Evolutionary conservation across 2,113 vertebrate genomes (phyloP).

Genomic region (Etheostoma cragini): DNA sequence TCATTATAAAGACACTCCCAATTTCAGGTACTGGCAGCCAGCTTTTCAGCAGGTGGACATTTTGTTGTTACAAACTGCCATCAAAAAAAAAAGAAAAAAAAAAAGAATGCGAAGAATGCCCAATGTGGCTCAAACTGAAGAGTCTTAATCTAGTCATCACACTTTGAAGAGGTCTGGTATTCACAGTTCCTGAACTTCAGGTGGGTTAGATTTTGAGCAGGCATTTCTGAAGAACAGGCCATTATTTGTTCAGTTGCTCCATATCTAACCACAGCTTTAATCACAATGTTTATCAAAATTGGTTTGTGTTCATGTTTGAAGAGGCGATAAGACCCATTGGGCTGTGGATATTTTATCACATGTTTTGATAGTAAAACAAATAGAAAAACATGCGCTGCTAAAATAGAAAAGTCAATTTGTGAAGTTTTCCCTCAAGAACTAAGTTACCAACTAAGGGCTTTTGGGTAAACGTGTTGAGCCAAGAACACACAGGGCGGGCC

Average conservation of each 20-base stretch:
- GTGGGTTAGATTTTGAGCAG: background rate
- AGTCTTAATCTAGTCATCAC: background rate
- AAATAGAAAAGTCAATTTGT: background rate
- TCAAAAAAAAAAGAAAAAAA: background rate
- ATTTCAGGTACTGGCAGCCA: slow-evolving; percentile 13
- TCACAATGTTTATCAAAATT: slow-evolving; percentile 51
- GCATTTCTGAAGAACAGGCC: slow-evolving; percentile 3
- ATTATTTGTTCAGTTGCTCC: slow-evolving; percentile 35
- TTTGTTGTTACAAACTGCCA: background rate
- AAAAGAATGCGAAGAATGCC: slow-evolving; percentile 16
- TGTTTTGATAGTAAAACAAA: slow-evolving; percentile 7
- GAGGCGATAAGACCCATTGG: slow-evolving; percentile 59
- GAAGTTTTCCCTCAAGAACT: background rate
- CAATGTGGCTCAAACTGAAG: background rate
- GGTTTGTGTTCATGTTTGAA: slow-evolving; percentile 57
- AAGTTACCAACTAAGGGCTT: background rate
- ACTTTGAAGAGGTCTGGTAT: background rate
- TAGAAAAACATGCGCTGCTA: background rate
- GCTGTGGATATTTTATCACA: slow-evolving; percentile 55
- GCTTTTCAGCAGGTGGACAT: slow-evolving; percentile 60
- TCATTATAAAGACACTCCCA: slow-evolving; percentile 62
- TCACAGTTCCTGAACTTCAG: background rate
- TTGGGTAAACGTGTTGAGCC: background rate
- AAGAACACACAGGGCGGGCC: background rate
- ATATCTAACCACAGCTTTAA: slow-evolving; percentile 47